Base-by-base conservation (phyloP, 2,888 invertebrate genomes). In the Leptarthrus brevirostris region DNA sequence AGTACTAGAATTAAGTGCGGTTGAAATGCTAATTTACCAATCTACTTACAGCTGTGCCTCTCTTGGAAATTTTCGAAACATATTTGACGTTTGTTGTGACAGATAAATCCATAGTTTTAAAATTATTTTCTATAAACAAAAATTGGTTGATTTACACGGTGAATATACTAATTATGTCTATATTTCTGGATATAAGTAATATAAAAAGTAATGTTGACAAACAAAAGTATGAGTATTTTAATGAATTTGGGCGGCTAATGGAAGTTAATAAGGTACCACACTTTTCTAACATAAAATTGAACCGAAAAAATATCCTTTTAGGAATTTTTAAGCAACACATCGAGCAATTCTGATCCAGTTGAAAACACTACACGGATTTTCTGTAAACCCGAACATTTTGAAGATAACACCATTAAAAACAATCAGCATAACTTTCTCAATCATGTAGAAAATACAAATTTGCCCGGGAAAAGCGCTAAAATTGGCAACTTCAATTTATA, bases 221-320 rank as follows among this genome's bases (percentile, higher is more conserved):
- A 4, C 56, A 56, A n/a, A 56, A 56, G n/a, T 56, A 30, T 56
- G 14, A 56, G 8, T 30, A 56, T 30, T 77, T 77, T 36, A 77
- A 77, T 58, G 77, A 77, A 16, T 72, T 77, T 5, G 75, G 77
- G 5, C 75, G 74, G 6, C 58, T 77, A 12, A 75, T 77, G 5
- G 54, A 66, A 1, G 18, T 56, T 1, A 74, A 74, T 18, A 70
- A 76, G 77, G 76, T 75, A 47, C 72, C 18, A 22, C 2, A 2
- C 12, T 52, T 24, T 12, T 18, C 3, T 16, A 49, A 26, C 12
- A 14, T 70, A 30, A 14, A 56, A n/a, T n/a, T n/a, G n/a, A n/a
- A n/a, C n/a, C n/a, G n/a, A n/a, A n/a, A n/a, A n/a, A 53, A 2
- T 22, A 54, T 14, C 10, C 6, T n/a, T 54, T 54, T 54, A 24